phyloP scores from a whole-genome alignment of 2,888 invertebrate species.

The Therioaphis trifolii region DNA sequence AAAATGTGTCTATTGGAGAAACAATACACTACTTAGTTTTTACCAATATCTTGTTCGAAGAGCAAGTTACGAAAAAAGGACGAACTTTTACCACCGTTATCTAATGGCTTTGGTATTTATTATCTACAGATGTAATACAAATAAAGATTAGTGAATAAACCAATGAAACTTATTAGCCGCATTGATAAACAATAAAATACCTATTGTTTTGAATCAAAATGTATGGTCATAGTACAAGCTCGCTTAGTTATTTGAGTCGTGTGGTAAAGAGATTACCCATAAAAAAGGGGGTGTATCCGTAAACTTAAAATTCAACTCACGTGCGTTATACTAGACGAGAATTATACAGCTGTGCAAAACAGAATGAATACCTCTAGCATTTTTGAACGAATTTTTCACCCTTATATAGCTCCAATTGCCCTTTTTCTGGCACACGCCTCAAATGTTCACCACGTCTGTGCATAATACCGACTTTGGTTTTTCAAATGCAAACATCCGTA shows the following conservation, averaged over 20 bases:
- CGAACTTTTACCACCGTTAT: no score
- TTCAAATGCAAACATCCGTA: slow-evolving; percentile 55
- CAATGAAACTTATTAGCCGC: no score
- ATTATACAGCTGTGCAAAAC: slow-evolving; percentile 57
- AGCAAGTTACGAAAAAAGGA: no score
- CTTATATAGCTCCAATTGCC: slow-evolving; percentile 46
- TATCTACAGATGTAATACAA: no score
- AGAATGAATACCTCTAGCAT: slow-evolving; percentile 45
- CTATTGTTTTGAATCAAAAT: slow-evolving; percentile 28
- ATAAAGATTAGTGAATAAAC: no score
- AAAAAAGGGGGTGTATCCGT: slow-evolving; percentile 5
- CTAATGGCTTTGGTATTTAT: no score
- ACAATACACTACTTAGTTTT: no score
- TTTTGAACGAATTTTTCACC: slow-evolving; percentile 49
- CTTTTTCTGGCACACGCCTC: slow-evolving; percentile 47
- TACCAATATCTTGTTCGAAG: no score
- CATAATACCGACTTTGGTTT: slow-evolving; percentile 51
- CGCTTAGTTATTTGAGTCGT: slow-evolving; percentile 36
- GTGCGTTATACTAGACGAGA: slow-evolving; percentile 55
- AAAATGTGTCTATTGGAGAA: no score
- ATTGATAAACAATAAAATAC: not conserved
- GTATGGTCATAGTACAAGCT: slow-evolving; percentile 9
- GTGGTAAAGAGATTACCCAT: slow-evolving; percentile 43
- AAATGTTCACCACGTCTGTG: slow-evolving; percentile 39
- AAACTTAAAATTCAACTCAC: slow-evolving; percentile 53